Conservation (phyloP, 2,113 vertebrate genomes). For the Hypanus sabinus region DNA sequence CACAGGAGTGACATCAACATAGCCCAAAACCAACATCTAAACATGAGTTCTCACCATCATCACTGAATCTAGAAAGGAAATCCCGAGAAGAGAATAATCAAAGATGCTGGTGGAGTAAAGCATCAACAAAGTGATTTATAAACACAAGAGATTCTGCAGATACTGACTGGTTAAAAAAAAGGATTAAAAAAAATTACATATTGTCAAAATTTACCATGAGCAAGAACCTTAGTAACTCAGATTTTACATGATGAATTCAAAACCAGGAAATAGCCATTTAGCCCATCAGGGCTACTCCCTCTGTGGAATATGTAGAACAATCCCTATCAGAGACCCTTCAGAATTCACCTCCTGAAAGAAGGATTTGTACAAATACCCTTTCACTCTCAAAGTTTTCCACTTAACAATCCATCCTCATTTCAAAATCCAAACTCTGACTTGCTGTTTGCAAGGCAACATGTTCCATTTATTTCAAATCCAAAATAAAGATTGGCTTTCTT, state of each 20-base stretch:
- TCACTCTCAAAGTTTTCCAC: background rate
- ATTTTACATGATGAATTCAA: background rate
- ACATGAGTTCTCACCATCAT: background rate
- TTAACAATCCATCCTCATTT: background rate
- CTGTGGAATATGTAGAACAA: background rate
- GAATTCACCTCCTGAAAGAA: background rate
- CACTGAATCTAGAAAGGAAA: background rate
- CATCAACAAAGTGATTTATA: background rate
- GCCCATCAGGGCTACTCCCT: background rate
- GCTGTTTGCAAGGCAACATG: background rate
- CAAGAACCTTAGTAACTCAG: background rate
- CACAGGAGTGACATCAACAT: background rate
- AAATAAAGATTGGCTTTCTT: background rate
- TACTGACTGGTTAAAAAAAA: background rate
- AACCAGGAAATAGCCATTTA: background rate
- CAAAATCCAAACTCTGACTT: background rate
- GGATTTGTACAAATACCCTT: background rate
- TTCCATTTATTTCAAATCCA: background rate
- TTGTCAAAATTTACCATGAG: background rate
- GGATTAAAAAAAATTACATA: background rate
- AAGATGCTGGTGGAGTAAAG: background rate
- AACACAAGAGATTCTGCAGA: too few relatives aligned
- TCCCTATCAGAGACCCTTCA: background rate
- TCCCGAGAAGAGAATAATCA: background rate
- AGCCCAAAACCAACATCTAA: background rate